Conservation (phyloP, 1,140 invertebrate genomes). For the Zaprionus vittiger region DNA sequence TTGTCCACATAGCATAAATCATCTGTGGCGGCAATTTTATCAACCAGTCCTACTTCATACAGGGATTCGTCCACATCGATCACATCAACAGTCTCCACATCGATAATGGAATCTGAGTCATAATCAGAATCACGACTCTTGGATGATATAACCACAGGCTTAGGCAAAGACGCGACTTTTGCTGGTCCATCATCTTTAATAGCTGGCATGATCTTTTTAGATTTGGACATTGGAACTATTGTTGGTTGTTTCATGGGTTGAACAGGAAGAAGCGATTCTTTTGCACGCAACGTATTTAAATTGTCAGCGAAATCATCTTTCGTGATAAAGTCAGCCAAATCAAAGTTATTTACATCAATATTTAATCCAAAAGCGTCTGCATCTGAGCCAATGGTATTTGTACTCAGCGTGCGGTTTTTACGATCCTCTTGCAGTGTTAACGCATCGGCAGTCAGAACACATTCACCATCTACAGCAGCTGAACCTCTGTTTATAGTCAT, state of each 20-base stretch:
- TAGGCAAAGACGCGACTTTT: neutral
- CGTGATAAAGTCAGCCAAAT: slow-evolving; percentile 81
- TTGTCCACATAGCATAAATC: slow-evolving; percentile 76
- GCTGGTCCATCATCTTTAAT: neutral
- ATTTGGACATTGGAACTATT: neutral
- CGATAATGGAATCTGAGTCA: slow-evolving; percentile 78
- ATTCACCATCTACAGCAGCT: neutral
- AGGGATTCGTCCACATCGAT: slow-evolving; percentile 55
- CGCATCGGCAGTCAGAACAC: slow-evolving; percentile 11
- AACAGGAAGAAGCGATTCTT: slow-evolving; percentile 5
- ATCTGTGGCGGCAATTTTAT: slow-evolving; percentile 15
- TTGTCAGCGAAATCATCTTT: slow-evolving; percentile 75
- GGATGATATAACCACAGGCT: slow-evolving; percentile 31
- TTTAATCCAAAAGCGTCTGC: slow-evolving; percentile 66
- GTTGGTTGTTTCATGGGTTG: neutral
- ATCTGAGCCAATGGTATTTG: slow-evolving; percentile 70
- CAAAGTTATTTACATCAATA: slow-evolving; percentile 78
- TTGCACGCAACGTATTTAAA: slow-evolving; percentile 36
- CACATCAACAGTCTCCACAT: slow-evolving; percentile 80
- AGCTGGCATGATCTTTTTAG: neutral
- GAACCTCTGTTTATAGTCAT: neutral
- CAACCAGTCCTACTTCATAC: slow-evolving; percentile 22
- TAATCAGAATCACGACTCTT: slow-evolving; percentile 64
- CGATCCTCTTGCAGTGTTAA: slow-evolving; percentile 36
- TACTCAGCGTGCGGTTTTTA: slow-evolving; percentile 71